Conservation (phyloP, 2,888 invertebrate genomes). For the Sphaerophoria taeniata region DNA sequence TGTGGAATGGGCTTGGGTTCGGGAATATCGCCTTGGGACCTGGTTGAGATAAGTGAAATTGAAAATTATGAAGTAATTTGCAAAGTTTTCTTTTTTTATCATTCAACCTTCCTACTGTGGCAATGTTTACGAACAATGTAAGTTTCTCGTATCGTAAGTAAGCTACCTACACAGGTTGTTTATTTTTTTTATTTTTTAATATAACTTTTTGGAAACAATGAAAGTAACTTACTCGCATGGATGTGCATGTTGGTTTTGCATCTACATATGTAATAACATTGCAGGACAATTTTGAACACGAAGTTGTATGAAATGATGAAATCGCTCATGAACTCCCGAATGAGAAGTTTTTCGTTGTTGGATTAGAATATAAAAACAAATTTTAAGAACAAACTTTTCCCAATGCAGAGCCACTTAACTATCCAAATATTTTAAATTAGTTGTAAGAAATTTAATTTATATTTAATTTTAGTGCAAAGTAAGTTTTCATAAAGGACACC, state of each 20-base stretch:
- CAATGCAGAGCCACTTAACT: too few species aligned
- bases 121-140: neutral
- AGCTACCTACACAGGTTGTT: neutral
- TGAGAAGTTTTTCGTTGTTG: neutral
- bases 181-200: neutral
- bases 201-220: slow-evolving; percentile 46
- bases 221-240: neutral
- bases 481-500: too few species aligned
- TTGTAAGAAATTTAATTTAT: too few species aligned
- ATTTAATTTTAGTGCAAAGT: too few species aligned
- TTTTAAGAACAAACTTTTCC: too few species aligned
- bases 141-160: neutral
- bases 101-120: slow-evolving; percentile 8
- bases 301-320: neutral
- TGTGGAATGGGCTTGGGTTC: neutral
- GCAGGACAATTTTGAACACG: neutral
- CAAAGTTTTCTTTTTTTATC: slow-evolving; percentile 53
- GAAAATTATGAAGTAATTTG: slow-evolving; percentile 72
- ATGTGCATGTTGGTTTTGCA: neutral
- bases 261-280: neutral
- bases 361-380: too few species aligned
- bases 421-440: too few species aligned
- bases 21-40: slow-evolving; percentile 12
- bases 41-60: slow-evolving; percentile 59
- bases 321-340: neutral